These are phyloP conservation scores for Grammomys surdaster DNA, from an alignment of 2,113 vertebrate species.

Conservation along the genomic window DNA sequence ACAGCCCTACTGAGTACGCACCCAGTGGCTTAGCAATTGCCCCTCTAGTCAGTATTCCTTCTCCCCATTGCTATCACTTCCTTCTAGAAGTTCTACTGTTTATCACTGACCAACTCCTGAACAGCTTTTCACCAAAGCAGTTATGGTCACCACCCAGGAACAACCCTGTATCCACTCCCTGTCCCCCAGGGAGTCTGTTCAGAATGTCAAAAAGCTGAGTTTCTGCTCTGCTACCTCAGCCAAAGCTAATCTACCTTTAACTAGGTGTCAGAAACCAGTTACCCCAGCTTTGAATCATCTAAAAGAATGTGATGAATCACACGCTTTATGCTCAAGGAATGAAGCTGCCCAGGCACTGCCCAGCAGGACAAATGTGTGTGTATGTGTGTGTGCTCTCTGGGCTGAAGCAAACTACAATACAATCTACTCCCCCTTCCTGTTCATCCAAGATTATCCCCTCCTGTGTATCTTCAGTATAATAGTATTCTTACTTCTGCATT, in stretches of 20 bases:
- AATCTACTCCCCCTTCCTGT: too few relatives aligned
- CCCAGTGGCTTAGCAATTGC: background rate
- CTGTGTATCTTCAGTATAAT: background rate
- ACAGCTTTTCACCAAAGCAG: accelerated
- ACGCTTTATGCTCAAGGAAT: background rate
- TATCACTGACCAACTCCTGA: background rate
- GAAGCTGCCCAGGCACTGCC: accelerated
- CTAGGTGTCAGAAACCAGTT: background rate
- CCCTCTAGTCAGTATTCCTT: background rate
- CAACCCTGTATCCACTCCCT: accelerated
- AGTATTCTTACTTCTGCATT: background rate
- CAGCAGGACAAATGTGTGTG: background rate
- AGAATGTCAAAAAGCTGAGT: background rate
- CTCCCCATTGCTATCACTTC: accelerated
- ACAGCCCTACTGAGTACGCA: accelerated
- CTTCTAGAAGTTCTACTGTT: background rate
- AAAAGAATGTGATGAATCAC: background rate
- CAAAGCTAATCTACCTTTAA: background rate
- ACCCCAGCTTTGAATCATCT: background rate
- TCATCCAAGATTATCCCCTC: background rate
- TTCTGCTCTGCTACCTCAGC: background rate
- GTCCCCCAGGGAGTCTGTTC: accelerated
- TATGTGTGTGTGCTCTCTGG: accelerated
- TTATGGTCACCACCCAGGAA: background rate
- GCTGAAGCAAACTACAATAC: too few relatives aligned